Percentiles rank a stretch among this genome's conserved stretches.
Evolutionary conservation across 2,113 vertebrate species (phyloP).

Genomic region (Zosterops lateralis): DNA sequence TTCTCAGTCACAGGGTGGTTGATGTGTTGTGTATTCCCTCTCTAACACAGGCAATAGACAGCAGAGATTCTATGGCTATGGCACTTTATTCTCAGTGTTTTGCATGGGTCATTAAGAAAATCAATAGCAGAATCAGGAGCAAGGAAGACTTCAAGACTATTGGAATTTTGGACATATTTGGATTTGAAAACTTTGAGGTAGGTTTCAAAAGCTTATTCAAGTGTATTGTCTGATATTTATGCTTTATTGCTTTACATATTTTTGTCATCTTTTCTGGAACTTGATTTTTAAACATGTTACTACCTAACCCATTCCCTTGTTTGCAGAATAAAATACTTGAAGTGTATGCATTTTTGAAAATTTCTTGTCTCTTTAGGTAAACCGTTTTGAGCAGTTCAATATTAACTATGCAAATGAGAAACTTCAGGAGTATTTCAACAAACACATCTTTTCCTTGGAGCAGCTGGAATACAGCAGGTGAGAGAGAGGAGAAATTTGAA

Average conservation of each 20-base stretch:
- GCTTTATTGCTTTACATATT: not conserved
- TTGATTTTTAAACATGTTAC: not conserved
- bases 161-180: constrained; percentile 97
- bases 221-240: not conserved
- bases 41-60: constrained; percentile 85
- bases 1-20: not conserved
- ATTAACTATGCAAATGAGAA: constrained; percentile 99
- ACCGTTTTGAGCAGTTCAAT: constrained; percentile 97
- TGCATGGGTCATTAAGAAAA: constrained; percentile 91
- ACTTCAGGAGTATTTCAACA: constrained; percentile 99
- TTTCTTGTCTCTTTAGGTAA: constrained; percentile 77
- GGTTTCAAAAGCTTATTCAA: not conserved
- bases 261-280: not conserved
- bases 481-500: not conserved
- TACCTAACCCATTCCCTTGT: not conserved
- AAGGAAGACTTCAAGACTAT: constrained; percentile 91
- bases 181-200: constrained; percentile 98
- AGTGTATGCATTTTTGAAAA: not conserved
- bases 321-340: not conserved
- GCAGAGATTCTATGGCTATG: constrained; percentile 97
- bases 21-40: not conserved
- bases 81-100: constrained; percentile 97
- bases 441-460: constrained; percentile 98
- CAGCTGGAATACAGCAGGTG: constrained; percentile 97
- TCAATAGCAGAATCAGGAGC: constrained; percentile 90